phyloP scores from a whole-genome alignment of 2,113 vertebrate genomes.

The Apeltes quadracus region DNA sequence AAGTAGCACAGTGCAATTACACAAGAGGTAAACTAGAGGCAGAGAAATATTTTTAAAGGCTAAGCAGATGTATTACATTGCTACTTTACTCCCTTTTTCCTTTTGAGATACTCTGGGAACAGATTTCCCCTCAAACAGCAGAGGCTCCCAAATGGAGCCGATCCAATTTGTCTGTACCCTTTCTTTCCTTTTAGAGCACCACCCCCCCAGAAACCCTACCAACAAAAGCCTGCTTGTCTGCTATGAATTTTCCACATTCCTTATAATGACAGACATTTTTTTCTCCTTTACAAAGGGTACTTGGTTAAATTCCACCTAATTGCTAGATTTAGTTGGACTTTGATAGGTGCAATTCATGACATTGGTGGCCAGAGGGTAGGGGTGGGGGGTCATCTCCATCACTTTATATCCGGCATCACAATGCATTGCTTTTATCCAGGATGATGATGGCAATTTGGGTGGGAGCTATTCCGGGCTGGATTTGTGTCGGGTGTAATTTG shows the following conservation, averaged over 20 bases:
- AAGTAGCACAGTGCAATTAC: constrained; percentile 32
- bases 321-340: constrained; percentile 89
- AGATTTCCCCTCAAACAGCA: constrained; percentile 89
- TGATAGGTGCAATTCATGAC: constrained; percentile 95
- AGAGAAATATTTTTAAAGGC: constrained; percentile 1
- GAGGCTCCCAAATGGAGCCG: constrained; percentile 81
- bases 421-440: neutral
- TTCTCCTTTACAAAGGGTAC: constrained; percentile 75
- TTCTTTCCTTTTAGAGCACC: constrained; percentile 91
- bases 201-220: constrained; percentile 65
- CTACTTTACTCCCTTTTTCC: neutral
- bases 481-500: neutral
- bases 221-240: constrained; percentile 96
- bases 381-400: constrained; percentile 25
- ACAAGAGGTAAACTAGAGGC: constrained; percentile 38
- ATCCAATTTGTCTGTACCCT: constrained; percentile 90
- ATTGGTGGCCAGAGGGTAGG: constrained; percentile 76
- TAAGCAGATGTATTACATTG: constrained; percentile 53
- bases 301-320: constrained; percentile 96
- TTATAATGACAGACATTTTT: constrained; percentile 95
- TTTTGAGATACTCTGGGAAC: constrained; percentile 72
- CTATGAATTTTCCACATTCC: constrained; percentile 97
- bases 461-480: neutral
- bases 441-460: neutral
- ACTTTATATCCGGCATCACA: neutral